Evolutionary conservation across 2,113 vertebrate genomes (phyloP).

Genomic region (Catharus minimus): DNA sequence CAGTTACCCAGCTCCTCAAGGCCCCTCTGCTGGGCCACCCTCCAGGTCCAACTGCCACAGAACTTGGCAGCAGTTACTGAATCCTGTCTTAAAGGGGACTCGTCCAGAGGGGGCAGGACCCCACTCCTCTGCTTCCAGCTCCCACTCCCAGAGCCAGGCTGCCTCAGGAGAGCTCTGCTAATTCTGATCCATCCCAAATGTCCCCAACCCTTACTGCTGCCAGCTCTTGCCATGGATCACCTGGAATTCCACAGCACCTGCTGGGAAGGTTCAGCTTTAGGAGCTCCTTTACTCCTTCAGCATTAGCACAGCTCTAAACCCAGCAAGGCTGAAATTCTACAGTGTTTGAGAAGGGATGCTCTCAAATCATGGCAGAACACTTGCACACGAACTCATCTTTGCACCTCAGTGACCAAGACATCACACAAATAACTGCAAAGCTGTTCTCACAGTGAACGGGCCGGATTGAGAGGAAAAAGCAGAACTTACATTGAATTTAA

Average conservation of each 20-base stretch:
- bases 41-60: neutral
- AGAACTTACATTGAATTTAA: slow-evolving; percentile 93
- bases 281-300: neutral
- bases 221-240: neutral
- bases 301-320: neutral
- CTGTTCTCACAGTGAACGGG: accelerated
- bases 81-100: neutral
- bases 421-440: neutral
- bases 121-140: neutral
- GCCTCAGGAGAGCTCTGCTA: neutral
- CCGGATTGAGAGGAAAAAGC: neutral
- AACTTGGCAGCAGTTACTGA: neutral
- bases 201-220: neutral
- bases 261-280: neutral
- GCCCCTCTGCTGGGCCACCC: neutral
- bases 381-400: accelerated
- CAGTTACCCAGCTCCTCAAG: neutral
- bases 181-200: accelerated
- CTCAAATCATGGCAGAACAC: neutral
- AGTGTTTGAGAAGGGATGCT: accelerated
- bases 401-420: neutral
- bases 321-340: too few relatives aligned
- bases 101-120: neutral
- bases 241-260: neutral
- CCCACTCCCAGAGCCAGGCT: neutral